Evolutionary conservation across 2,888 invertebrate genomes (phyloP), one percentile per base, ranked within the genome.

Genomic region (Tillus elongatus): DNA sequence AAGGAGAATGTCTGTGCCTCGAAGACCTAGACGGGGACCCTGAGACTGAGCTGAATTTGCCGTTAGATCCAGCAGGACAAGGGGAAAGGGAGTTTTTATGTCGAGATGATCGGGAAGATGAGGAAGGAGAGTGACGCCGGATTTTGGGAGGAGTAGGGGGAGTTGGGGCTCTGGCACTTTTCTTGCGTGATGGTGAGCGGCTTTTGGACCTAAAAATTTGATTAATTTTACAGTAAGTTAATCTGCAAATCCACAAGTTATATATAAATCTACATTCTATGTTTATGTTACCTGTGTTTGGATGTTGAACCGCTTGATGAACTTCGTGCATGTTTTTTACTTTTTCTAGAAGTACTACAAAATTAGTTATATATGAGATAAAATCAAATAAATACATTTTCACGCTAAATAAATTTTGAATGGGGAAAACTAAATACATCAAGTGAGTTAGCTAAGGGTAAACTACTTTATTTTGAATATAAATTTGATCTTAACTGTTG

Each of bases 311-410:
- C 58, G 54, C 58, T 63, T 41, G 63, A 61, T 24, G 64, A 63
- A 52, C 63, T 64, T 54, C 63, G 59, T 48, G 60, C 54, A 56
- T 60, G 61, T 58, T 63, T 65, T 59, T 65, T 65, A 58, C 56
- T 60, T 61, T 63, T 64, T 58, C 61, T 63, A 55, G 62, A 58
- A 55, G 62, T 60, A 58, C 64, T 64, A 61, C 55, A 63, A 63
- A 57, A 58, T 54, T 51, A 56, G 53, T 50, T n/a, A n/a, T n/a
- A n/a, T n/a, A n/a, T n/a, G n/a, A n/a, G n/a, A n/a, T n/a, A n/a
- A n/a, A n/a, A n/a, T n/a, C n/a, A n/a, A n/a, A n/a, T n/a, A n/a
- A n/a, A n/a, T n/a, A n/a, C n/a, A n/a, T n/a, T n/a, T n/a, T n/a
- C n/a, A n/a, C n/a, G n/a, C n/a, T n/a, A n/a, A n/a, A n/a, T n/a